Percentiles rank a stretch among this genome's conserved stretches.
These are phyloP conservation scores for Corvus moneduloides DNA, from an alignment of 2,113 vertebrate species.

Conservation along the genomic window DNA sequence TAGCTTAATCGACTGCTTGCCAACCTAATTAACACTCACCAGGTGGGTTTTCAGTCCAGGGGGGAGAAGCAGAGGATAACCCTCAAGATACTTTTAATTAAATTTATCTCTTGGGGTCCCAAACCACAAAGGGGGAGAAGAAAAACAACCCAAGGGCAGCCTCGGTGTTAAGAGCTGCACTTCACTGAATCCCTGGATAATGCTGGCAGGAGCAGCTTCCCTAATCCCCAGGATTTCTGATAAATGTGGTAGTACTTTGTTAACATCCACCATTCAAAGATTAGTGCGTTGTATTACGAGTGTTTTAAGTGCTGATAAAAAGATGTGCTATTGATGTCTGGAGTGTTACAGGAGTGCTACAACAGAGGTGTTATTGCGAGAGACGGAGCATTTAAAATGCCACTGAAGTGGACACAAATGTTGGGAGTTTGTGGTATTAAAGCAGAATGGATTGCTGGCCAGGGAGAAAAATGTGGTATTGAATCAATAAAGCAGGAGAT, in stretches of 20 bases:
- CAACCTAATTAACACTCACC: conserved; percentile 36
- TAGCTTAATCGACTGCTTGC: neutral
- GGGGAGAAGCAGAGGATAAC: conserved; percentile 5
- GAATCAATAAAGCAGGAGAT: neutral
- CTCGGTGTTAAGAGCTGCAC: neutral
- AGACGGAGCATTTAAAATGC: neutral
- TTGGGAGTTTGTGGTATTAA: neutral
- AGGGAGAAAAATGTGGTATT: neutral
- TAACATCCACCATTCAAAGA: neutral
- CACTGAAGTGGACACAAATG: neutral
- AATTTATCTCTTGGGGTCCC: neutral
- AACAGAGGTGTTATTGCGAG: neutral
- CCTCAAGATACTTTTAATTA: conserved; percentile 27
- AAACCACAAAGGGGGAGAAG: neutral
- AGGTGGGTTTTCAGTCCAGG: neutral
- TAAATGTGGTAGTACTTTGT: neutral
- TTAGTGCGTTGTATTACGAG: neutral
- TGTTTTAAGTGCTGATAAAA: neutral
- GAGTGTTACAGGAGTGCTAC: neutral
- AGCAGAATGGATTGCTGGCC: neutral
- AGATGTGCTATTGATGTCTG: neutral
- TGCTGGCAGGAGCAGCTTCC: neutral
- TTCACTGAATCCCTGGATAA: neutral
- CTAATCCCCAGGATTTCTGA: neutral
- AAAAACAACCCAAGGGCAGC: neutral